Conservation (phyloP, 2,113 vertebrate species). For the Notiomystis cincta region DNA sequence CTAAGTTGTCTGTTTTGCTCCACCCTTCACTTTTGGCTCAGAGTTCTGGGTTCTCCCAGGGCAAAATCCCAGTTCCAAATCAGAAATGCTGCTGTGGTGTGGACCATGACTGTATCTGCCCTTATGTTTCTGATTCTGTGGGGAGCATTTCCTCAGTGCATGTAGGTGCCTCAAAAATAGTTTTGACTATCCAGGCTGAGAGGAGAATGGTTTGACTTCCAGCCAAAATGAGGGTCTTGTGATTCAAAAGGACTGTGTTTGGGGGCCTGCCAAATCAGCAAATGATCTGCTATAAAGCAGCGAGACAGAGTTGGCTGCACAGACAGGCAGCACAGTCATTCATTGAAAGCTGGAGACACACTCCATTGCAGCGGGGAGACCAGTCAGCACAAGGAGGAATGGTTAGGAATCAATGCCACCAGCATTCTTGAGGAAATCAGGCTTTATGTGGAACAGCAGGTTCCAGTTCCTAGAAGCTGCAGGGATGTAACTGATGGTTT, state of each 20-base stretch:
- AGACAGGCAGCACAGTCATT: not conserved
- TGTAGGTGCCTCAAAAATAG: not conserved
- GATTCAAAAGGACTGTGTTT: not conserved
- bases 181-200: not conserved
- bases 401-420: not conserved
- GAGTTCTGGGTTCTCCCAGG: not conserved
- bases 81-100: not conserved
- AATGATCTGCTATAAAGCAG: not conserved
- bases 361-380: not conserved
- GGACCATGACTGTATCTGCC: not conserved
- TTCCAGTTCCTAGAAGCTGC: not conserved
- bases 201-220: not conserved
- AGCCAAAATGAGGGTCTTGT: not conserved
- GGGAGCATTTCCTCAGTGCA: not conserved
- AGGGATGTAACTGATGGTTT: not conserved
- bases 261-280: constrained; percentile 5
- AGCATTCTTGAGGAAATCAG: not conserved
- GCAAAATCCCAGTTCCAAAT: not conserved
- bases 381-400: not conserved
- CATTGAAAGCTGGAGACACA: not conserved
- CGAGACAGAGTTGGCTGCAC: not conserved
- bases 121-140: not conserved
- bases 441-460: not conserved
- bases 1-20: not conserved
- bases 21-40: not conserved